Base-by-base conservation (phyloP, 2,113 vertebrate species). In the Albula glossodonta region DNA sequence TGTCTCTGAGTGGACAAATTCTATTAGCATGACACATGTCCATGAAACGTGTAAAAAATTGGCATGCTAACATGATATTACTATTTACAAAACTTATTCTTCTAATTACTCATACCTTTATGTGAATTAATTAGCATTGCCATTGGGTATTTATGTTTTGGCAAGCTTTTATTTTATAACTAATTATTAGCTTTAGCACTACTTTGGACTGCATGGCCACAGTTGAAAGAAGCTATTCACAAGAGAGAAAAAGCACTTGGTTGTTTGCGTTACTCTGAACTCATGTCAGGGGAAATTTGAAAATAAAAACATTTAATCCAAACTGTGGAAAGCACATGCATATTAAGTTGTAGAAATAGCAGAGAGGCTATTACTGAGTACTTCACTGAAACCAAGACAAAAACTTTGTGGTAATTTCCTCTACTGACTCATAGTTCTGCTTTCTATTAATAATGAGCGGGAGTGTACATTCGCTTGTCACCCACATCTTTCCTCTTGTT, bases 371-470 rank as follows among this genome's bases (percentile, higher is more conserved):
- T 5, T 66, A 7, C 17, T 22, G 22, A 7, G 60, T 22, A 1
- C 0, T 66, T 19, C 22, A 19, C 60, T 66, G 60, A 66, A 66
- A 66, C 60, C 60, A 66, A 19, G 31, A 22, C 0, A 66, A 19
- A 82, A 51, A 10, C 22, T 74, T 19, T 53, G 17, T 8, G 51
- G 10, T 52, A 25, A 5, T 82, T 70, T 63, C 60, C 48, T 81
- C 13, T 25, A 52, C 9, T 86, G 60, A 74, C 56, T 81, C 79
- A 12, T 52, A 51, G 22, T 86, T 86, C 85, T 81, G 78, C 79
- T 86, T 86, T 81, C 80, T 86, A 86, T 86, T 86, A 81, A 81
- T 81, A 86, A 22, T 50, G 31, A 31, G 9, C 15, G 52, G 13
- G 52, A 48, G 52, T 52, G 3, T 22, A 2, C 74, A 80, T 11